These are phyloP conservation scores for Gari tellinella DNA, from an alignment of 2,888 invertebrate species.

Conservation along the genomic window DNA sequence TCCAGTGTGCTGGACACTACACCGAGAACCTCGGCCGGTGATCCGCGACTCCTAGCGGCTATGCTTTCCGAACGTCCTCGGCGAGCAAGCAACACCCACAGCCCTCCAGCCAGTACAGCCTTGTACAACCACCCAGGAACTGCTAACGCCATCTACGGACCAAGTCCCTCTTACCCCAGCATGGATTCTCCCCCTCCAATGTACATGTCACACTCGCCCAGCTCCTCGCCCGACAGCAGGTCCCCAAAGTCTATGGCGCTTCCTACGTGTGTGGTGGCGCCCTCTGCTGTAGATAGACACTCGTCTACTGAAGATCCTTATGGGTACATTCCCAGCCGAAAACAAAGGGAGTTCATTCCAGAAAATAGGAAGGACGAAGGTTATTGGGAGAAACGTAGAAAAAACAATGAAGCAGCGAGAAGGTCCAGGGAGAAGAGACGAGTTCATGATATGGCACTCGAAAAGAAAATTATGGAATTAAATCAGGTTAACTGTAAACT, in stretches of 20 bases:
- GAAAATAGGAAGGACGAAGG: conserved; percentile 96
- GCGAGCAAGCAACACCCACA: neutral
- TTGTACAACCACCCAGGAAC: conserved; percentile 33
- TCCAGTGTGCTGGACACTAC: no score
- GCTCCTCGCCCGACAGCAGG: conserved; percentile 34
- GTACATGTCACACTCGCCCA: conserved; percentile 12
- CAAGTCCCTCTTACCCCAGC: conserved; percentile 7
- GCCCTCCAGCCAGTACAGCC: conserved; percentile 25
- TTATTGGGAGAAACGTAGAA: conserved; percentile 97
- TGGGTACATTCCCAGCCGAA: conserved; percentile 88
- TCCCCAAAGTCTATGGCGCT: conserved; percentile 46
- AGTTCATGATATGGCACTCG: conserved; percentile 98
- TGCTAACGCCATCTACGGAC: conserved; percentile 1
- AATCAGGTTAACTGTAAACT: conserved; percentile 96
- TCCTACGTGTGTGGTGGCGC: conserved; percentile 67
- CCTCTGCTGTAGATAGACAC: conserved; percentile 49
- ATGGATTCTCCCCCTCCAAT: conserved; percentile 4
- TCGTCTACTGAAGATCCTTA: conserved; percentile 7
- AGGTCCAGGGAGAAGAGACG: conserved; percentile 97
- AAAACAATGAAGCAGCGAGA: conserved; percentile 99
- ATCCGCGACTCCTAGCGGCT: conserved; percentile 54
- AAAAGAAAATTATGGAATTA: conserved; percentile 96
- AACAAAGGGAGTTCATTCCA: conserved; percentile 98
- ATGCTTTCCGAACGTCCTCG: conserved; percentile 51
- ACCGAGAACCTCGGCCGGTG: conserved; percentile 2